These are phyloP conservation scores for Albula glossodonta DNA, from an alignment of 2,113 vertebrate genomes.

Conservation along the genomic window DNA sequence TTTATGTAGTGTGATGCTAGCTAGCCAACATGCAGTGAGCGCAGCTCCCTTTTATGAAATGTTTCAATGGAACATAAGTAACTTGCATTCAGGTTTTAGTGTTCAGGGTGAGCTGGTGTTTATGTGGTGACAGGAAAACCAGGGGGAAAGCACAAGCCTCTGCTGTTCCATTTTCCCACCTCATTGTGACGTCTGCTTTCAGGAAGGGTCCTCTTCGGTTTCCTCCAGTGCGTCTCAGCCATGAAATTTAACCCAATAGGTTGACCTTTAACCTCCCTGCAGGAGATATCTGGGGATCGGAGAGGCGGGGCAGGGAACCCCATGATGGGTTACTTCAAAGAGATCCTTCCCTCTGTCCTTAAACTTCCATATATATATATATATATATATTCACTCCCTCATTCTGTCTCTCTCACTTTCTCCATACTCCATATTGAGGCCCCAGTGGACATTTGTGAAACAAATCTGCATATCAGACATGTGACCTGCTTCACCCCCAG, in stretches of 20 bases:
- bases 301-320: constrained; percentile 7
- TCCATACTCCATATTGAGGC: too few relatives aligned
- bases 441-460: too few relatives aligned
- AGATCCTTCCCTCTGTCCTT: neutral
- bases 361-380: neutral
- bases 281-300: neutral
- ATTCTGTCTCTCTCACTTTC: too few relatives aligned
- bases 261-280: constrained; percentile 9
- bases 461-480: too few relatives aligned
- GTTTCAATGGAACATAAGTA: neutral
- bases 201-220: neutral
- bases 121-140: neutral
- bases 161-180: neutral
- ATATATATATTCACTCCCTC: too few relatives aligned
- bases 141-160: neutral
- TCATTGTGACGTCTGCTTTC: neutral
- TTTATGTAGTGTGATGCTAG: too few relatives aligned
- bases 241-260: constrained; percentile 15
- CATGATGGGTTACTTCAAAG: neutral
- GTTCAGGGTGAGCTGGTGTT: neutral
- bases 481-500: too few relatives aligned
- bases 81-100: neutral
- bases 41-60: neutral
- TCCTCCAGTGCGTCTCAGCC: neutral
- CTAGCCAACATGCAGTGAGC: too few relatives aligned